phyloP scores from a whole-genome alignment of 2,888 invertebrate genomes.

The Allophyes oxyacanthae region DNA sequence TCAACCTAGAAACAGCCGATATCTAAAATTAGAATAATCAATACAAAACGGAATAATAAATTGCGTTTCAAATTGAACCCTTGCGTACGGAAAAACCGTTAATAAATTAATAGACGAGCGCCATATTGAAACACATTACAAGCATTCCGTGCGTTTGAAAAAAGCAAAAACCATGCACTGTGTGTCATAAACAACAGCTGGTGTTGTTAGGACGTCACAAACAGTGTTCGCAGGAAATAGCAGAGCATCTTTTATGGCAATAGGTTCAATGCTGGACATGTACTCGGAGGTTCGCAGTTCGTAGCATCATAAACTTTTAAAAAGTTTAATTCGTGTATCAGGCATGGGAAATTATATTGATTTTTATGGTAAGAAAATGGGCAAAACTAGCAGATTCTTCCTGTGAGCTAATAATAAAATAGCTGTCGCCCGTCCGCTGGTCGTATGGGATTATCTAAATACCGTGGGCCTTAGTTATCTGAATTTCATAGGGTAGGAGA shows the following conservation, averaged over 20 bases:
- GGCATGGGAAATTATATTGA: too few species aligned
- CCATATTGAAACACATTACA: conserved; percentile 13
- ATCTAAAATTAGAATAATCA: conserved; percentile 44
- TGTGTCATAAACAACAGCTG: conserved; percentile 37
- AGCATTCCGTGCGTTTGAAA: conserved; percentile 6
- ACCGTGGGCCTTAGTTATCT: too few species aligned
- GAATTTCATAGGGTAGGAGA: too few species aligned
- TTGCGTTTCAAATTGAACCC: not conserved
- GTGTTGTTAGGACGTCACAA: conserved; percentile 25
- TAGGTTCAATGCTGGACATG: not conserved
- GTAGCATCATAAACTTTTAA: conserved; percentile 1
- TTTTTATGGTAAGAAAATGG: too few species aligned
- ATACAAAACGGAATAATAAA: conserved; percentile 40
- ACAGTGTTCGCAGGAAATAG: conserved; percentile 28
- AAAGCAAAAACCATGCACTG: not conserved
- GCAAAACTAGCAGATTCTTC: too few species aligned
- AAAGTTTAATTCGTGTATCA: not conserved
- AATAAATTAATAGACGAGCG: conserved; percentile 24
- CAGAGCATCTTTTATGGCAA: conserved; percentile 10
- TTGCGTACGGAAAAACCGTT: not conserved
- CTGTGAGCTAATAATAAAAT: too few species aligned
- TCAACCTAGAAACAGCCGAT: conserved; percentile 6
- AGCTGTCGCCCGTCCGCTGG: too few species aligned
- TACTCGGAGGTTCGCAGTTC: not conserved
- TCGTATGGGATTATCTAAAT: too few species aligned